Evolutionary conservation across 53 echinoderm and acorn worm species (phyloP).

Genomic region (Mesocentrotus franciscanus): DNA sequence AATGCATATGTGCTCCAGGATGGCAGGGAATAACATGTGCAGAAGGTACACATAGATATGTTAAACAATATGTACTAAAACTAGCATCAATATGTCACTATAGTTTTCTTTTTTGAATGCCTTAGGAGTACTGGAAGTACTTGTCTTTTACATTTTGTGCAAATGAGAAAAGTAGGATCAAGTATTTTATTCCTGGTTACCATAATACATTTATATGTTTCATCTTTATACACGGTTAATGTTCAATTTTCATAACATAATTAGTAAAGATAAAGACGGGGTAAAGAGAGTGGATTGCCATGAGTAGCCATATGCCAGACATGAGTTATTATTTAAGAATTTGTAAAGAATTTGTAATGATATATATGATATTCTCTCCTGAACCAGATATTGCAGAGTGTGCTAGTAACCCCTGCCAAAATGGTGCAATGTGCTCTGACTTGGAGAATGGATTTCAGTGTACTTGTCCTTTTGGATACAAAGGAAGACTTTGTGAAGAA

Average conservation of each 20-base stretch:
- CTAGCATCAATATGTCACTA: background rate
- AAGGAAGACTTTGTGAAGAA: constrained; percentile 71
- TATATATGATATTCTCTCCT: background rate
- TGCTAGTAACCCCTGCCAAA: constrained; percentile 10
- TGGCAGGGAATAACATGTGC: constrained; percentile 71
- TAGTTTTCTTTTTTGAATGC: background rate
- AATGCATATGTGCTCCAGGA: constrained; percentile 67
- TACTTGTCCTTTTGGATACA: constrained; percentile 68
- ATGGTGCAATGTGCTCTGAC: constrained; percentile 58
- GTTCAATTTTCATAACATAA: too few species aligned
- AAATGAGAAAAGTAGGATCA: background rate
- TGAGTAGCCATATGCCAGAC: too few species aligned
- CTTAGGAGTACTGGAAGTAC: background rate
- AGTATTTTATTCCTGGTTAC: too few species aligned
- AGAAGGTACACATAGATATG: constrained; percentile 31
- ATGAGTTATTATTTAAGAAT: background rate
- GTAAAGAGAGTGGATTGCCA: too few species aligned
- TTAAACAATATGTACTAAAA: background rate
- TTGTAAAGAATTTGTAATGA: background rate
- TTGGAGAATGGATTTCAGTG: constrained; percentile 62
- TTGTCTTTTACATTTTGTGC: background rate
- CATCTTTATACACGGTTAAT: too few species aligned
- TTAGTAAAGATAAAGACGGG: too few species aligned
- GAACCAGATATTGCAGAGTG: constrained; percentile 54
- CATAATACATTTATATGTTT: too few species aligned